These are phyloP conservation scores for Pipra filicauda DNA, from an alignment of 2,113 vertebrate species.

Conservation along the genomic window DNA sequence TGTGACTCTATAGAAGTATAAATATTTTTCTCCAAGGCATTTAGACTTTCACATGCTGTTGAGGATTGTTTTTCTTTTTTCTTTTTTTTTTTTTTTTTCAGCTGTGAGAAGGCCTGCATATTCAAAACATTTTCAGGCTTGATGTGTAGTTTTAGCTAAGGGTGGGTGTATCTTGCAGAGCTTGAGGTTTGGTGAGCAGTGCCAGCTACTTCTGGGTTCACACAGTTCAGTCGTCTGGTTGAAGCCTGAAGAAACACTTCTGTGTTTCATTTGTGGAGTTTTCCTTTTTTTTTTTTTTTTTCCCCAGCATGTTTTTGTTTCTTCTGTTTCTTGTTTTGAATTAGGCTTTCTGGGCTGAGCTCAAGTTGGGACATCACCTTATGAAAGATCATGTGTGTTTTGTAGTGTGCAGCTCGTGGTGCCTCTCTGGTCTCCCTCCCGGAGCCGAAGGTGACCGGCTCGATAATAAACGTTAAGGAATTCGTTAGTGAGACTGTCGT, in stretches of 20 bases:
- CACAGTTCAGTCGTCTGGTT: neutral
- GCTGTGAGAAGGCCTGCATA: neutral
- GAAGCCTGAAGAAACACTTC: conserved; percentile 22
- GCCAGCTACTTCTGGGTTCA: conserved; percentile 50
- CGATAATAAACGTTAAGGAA: neutral
- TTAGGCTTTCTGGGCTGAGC: neutral
- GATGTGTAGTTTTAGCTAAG: neutral
- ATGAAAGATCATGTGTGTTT: neutral
- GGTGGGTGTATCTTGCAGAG: neutral
- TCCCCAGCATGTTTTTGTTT: neutral
- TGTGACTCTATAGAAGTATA: neutral
- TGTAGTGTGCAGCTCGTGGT: neutral
- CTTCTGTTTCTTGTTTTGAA: neutral
- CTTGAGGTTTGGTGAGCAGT: conserved; percentile 21
- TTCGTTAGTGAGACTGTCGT: neutral
- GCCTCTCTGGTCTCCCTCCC: neutral
- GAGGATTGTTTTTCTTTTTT: neutral
- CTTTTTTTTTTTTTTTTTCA: neutral
- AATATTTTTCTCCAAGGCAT: conserved; percentile 27
- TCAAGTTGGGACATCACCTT: neutral
- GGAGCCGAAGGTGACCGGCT: neutral
- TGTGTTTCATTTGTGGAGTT: neutral
- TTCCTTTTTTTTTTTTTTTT: neutral
- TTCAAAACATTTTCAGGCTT: conserved; percentile 12
- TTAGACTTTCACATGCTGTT: neutral